Conservation (phyloP, 1,140 invertebrate genomes). For the Drosophila pachea region DNA sequence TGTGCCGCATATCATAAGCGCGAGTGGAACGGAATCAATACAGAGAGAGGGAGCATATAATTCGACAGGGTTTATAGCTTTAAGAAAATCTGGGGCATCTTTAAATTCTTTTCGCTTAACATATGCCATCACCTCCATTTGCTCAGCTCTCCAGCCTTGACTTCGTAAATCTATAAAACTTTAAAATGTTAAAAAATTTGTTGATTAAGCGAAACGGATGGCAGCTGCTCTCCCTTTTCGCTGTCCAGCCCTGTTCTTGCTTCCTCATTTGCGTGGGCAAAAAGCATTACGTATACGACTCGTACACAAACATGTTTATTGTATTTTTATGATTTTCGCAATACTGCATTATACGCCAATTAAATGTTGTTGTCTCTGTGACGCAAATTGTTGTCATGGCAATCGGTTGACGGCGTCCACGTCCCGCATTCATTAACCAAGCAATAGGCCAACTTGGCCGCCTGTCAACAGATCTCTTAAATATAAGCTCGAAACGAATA, state of each 20-base stretch:
- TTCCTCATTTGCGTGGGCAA: background rate
- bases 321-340: constrained; percentile 13
- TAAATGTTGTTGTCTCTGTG: constrained; percentile 25
- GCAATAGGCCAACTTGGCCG: too few relatives aligned
- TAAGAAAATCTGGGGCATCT: too few relatives aligned
- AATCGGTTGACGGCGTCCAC: background rate
- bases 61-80: too few relatives aligned
- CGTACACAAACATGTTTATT: background rate
- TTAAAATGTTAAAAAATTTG: too few relatives aligned
- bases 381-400: constrained; percentile 27
- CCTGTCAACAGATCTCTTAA: constrained; percentile 2
- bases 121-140: too few relatives aligned
- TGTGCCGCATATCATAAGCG: background rate
- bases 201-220: too few relatives aligned
- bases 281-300: background rate
- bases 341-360: constrained; percentile 29
- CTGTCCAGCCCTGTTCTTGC: background rate
- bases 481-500: background rate
- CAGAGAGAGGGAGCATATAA: too few relatives aligned
- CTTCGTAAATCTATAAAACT: too few relatives aligned
- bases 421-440: background rate
- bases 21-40: background rate
- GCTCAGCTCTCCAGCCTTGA: too few relatives aligned
- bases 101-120: too few relatives aligned
- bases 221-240: too few relatives aligned